Percentiles rank a stretch among this genome's conserved stretches.
phyloP scores from a whole-genome alignment of 1,140 invertebrate genomes.

The Doryteuthis pealeii region DNA sequence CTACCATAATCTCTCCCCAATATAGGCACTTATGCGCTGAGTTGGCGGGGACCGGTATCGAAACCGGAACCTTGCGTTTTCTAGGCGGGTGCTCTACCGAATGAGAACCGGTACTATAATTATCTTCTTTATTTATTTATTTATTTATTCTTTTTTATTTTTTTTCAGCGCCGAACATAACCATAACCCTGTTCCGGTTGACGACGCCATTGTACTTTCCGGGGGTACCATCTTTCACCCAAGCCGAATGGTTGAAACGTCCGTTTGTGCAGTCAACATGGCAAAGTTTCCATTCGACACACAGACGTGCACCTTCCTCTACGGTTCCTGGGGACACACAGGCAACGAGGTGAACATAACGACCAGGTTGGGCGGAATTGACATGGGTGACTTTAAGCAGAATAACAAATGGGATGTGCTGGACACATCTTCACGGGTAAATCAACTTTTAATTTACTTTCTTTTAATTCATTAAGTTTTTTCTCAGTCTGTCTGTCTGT shows the following conservation, averaged over 20 bases:
- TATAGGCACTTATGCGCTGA: too few species aligned
- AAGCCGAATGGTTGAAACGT: slow-evolving; percentile 96
- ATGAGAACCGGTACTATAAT: neutral
- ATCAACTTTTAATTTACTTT: too few species aligned
- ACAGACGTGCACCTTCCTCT: slow-evolving; percentile 96
- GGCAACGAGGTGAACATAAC: slow-evolving; percentile 82
- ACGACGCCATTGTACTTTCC: neutral
- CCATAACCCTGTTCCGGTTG: neutral
- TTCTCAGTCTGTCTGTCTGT: too few species aligned
- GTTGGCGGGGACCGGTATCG: too few species aligned
- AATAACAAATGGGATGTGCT: slow-evolving; percentile 98
- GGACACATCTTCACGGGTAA: slow-evolving; percentile 25
- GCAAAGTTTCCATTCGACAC: slow-evolving; percentile 92
- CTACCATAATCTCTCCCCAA: too few species aligned
- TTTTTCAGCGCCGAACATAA: neutral
- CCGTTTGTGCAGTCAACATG: slow-evolving; percentile 98
- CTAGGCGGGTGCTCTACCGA: too few species aligned
- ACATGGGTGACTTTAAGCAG: slow-evolving; percentile 40
- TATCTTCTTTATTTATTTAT: too few species aligned
- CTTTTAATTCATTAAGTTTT: too few species aligned
- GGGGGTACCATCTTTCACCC: slow-evolving; percentile 90
- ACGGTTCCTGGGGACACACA: slow-evolving; percentile 98
- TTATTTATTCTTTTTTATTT: neutral
- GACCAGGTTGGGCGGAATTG: slow-evolving; percentile 15
- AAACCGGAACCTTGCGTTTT: too few species aligned